These are phyloP conservation scores for Ceramica pisi DNA, from an alignment of 2,888 invertebrate genomes.

Conservation along the genomic window DNA sequence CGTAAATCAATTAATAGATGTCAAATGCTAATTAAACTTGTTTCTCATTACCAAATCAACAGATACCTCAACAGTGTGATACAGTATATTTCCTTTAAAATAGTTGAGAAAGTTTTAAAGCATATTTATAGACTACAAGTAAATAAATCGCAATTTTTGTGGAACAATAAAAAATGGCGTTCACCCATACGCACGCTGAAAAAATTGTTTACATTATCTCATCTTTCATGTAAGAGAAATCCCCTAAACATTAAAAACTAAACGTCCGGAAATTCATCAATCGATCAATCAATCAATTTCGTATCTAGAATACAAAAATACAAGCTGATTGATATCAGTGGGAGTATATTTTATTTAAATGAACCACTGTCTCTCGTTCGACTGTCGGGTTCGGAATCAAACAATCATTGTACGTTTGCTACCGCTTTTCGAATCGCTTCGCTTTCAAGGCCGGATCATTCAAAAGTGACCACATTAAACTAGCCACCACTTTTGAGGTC, in stretches of 20 bases:
- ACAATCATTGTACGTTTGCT: slow-evolving; percentile 50
- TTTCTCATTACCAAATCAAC: slow-evolving; percentile 55
- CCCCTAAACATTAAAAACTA: slow-evolving; percentile 23
- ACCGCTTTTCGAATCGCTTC: slow-evolving; percentile 55
- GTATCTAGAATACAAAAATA: slow-evolving; percentile 36
- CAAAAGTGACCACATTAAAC: slow-evolving; percentile 60
- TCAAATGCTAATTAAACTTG: slow-evolving; percentile 70
- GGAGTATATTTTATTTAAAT: slow-evolving; percentile 55
- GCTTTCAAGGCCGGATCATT: slow-evolving; percentile 62
- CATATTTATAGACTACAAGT: slow-evolving; percentile 11
- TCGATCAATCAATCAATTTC: slow-evolving; percentile 54
- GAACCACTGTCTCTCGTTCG: slow-evolving; percentile 38
- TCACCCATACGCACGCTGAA: slow-evolving; percentile 9
- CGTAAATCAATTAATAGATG: slow-evolving; percentile 71
- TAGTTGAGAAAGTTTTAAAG: slow-evolving; percentile 32
- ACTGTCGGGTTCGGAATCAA: slow-evolving; percentile 44
- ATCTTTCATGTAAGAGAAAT: slow-evolving; percentile 36
- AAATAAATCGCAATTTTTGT: slow-evolving; percentile 21
- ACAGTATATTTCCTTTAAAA: background rate
- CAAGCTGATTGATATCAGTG: slow-evolving; percentile 35
- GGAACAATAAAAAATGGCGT: slow-evolving; percentile 20
- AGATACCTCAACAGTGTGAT: slow-evolving; percentile 6
- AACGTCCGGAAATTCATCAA: slow-evolving; percentile 34
- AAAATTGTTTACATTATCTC: slow-evolving; percentile 47
- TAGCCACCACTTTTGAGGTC: slow-evolving; percentile 56